A percentile compares a stretch with the other conserved stretches of the same genome.
phyloP scores from a whole-genome alignment of 2,797 vertebrate genomes.

The Oryzias dopingdopingensis region DNA sequence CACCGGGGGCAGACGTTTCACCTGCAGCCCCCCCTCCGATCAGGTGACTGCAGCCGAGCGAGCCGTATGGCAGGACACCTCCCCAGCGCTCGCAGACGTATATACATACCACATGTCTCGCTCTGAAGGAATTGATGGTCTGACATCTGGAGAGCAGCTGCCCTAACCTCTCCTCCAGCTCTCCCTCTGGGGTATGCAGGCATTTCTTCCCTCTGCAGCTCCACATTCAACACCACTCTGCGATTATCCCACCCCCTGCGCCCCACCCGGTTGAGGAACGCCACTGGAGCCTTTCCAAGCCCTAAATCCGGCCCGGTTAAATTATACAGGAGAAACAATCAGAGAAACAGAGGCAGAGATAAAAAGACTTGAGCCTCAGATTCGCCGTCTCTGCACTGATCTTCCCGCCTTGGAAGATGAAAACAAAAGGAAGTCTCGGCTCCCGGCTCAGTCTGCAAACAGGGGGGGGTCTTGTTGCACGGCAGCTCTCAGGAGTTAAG shows the following conservation, averaged over 20 bases:
- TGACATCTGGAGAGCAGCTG: conserved; percentile 74
- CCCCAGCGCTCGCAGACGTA: neutral
- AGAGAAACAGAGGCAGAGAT: conserved; percentile 41
- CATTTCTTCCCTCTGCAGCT: conserved; percentile 58
- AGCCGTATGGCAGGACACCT: neutral
- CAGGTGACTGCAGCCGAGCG: conserved; percentile 14
- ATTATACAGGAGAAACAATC: conserved; percentile 69
- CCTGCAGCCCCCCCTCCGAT: conserved; percentile 3
- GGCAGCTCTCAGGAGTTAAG: conserved; percentile 41
- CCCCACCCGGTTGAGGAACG: conserved; percentile 63
- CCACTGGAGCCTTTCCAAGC: conserved; percentile 57
- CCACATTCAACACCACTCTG: conserved; percentile 52
- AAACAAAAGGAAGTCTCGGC: conserved; percentile 45
- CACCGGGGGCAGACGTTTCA: conserved; percentile 12
- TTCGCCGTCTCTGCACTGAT: conserved; percentile 32
- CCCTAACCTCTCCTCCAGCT: conserved; percentile 49
- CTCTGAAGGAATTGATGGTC: conserved; percentile 35
- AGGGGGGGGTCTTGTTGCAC: conserved; percentile 32
- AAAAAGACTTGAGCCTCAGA: conserved; percentile 26
- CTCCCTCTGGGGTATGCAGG: conserved; percentile 59
- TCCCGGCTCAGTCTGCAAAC: conserved; percentile 41
- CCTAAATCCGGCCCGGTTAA: conserved; percentile 67
- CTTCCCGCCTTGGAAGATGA: conserved; percentile 41
- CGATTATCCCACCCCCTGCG: conserved; percentile 51
- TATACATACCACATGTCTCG: conserved; percentile 14